These are phyloP conservation scores for Drosophila multiciliata DNA, from an alignment of 2,888 invertebrate genomes.

Conservation along the genomic window DNA sequence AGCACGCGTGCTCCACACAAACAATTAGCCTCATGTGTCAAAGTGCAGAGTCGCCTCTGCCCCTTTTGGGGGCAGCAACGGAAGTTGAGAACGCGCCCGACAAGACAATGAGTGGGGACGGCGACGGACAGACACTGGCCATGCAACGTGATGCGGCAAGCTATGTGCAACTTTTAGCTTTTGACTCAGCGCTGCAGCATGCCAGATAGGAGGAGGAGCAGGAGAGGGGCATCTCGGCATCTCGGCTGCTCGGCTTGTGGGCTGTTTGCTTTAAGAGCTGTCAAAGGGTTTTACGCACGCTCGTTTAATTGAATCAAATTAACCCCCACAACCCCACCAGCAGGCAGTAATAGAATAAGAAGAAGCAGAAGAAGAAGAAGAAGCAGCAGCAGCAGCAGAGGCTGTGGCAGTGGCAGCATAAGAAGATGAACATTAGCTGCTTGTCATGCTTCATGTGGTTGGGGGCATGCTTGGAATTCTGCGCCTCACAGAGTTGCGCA, in stretches of 20 bases:
- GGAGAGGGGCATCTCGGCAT: not conserved
- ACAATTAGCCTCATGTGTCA: conserved; percentile 78
- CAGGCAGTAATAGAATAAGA: conserved; percentile 6
- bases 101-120: conserved; percentile 39
- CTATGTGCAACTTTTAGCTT: conserved; percentile 69
- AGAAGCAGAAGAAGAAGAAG: not conserved
- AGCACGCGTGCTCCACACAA: conserved; percentile 61
- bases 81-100: conserved; percentile 56
- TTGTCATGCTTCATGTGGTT: conserved; percentile 63
- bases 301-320: conserved; percentile 77
- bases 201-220: not conserved
- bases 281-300: conserved; percentile 59
- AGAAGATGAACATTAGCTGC: conserved; percentile 20
- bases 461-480: conserved; percentile 66
- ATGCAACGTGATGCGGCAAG: conserved; percentile 75
- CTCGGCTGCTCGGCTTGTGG: conserved; percentile 7
- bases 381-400: not conserved
- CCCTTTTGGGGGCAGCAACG: conserved; percentile 21
- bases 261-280: conserved; percentile 47
- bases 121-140: conserved; percentile 1
- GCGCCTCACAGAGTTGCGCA: conserved; percentile 45
- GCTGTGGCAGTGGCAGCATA: not conserved
- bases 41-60: conserved; percentile 54
- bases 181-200: not conserved
- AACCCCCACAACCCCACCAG: conserved; percentile 62